Percentiles rank a stretch among this genome's conserved stretches.
Conservation (phyloP, 2,113 vertebrate genomes). For the Uropsilus gracilis region DNA sequence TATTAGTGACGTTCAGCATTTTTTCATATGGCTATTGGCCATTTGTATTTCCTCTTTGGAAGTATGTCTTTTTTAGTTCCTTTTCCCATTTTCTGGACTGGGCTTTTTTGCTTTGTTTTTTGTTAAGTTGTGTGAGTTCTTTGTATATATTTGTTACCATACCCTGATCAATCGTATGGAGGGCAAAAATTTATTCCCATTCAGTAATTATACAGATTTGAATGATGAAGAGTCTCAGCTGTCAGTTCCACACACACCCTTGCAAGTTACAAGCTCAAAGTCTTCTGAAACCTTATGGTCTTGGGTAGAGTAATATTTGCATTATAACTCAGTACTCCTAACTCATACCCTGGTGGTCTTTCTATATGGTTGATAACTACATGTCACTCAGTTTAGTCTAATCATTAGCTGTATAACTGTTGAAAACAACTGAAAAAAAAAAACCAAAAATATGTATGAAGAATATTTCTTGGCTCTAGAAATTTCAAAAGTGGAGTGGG, state of each 20-base stretch:
- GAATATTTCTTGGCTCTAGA: neutral
- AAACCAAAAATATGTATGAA: neutral
- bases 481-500: neutral
- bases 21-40: too few species aligned
- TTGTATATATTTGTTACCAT: too few species aligned
- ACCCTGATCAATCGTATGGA: too few species aligned
- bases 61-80: too few species aligned
- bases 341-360: neutral
- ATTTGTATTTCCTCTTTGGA: too few species aligned
- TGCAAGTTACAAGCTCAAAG: neutral
- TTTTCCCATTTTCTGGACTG: too few species aligned
- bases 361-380: neutral
- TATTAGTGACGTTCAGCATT: too few species aligned
- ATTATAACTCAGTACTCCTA: neutral
- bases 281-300: neutral
- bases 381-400: neutral
- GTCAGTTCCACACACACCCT: neutral
- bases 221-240: neutral
- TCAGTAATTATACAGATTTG: neutral
- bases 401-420: neutral
- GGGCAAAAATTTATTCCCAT: too few species aligned
- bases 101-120: too few species aligned
- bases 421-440: neutral
- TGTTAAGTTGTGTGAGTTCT: too few species aligned
- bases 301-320: neutral